Conservation (phyloP, 92 coral and sea anemone genomes). For the Palythoa grandiflora region DNA sequence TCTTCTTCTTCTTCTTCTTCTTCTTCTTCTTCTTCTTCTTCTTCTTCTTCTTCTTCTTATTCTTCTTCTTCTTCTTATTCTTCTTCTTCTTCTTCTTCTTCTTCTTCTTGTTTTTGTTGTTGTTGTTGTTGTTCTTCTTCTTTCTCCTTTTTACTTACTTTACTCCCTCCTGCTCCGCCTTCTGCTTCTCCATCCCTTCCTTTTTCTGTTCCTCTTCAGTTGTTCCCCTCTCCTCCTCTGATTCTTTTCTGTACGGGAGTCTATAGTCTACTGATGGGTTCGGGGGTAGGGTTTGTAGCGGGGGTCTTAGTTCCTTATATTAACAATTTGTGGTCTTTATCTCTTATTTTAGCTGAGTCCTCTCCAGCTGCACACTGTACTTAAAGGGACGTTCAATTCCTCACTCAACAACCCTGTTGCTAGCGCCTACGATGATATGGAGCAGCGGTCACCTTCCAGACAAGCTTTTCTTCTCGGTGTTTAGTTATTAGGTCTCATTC, state of each 20-base stretch:
- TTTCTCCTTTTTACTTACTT: no score
- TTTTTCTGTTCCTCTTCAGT: no score
- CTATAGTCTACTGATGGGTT: no score
- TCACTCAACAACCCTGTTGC: slow-evolving; percentile 91
- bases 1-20: not conserved
- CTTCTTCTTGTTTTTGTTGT: not conserved
- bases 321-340: not conserved
- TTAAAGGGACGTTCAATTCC: slow-evolving; percentile 95
- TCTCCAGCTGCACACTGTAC: slow-evolving; percentile 84
- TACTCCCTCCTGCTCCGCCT: no score
- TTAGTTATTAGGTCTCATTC: not conserved
- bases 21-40: not conserved
- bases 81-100: not conserved
- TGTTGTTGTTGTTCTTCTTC: no score
- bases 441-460: slow-evolving; percentile 84
- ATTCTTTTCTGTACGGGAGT: no score
- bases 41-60: not conserved
- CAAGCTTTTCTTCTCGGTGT: slow-evolving; percentile 89
- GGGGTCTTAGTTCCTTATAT: no score
- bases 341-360: slow-evolving; percentile 83
- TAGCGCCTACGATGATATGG: slow-evolving; percentile 79
- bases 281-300: no score
- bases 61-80: not conserved
- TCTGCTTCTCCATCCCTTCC: no score
- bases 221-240: no score